Conservation (phyloP, 2,888 invertebrate species). For the Gryllus longicercus region DNA sequence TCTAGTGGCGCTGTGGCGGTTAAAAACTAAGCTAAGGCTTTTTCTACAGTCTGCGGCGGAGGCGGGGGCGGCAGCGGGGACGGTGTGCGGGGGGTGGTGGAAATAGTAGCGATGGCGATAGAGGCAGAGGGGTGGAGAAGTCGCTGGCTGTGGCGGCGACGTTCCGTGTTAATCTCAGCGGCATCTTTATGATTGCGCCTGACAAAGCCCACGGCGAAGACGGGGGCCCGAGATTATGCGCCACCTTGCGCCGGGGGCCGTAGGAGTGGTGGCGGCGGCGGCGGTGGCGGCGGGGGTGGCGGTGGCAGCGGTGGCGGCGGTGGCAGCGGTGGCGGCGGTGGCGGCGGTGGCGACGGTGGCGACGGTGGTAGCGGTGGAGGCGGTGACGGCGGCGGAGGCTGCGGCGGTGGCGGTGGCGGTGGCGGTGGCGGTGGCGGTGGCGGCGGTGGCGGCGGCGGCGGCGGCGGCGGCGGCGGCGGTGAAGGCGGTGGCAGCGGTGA, state of each 20-base stretch:
- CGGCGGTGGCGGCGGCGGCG: too few relatives aligned
- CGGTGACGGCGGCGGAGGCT: neutral
- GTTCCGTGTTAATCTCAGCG: neutral
- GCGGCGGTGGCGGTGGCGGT: too few relatives aligned
- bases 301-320: conserved; percentile 46
- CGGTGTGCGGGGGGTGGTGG: too few relatives aligned
- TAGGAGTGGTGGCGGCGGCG: conserved; percentile 34
- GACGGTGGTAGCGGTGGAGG: neutral
- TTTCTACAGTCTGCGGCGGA: neutral
- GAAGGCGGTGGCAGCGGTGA: too few relatives aligned
- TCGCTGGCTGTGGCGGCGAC: too few relatives aligned
- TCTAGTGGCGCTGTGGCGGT: neutral
- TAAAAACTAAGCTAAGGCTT: neutral
- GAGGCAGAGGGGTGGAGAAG: too few relatives aligned
- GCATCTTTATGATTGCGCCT: conserved; percentile 2
- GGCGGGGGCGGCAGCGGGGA: too few relatives aligned
- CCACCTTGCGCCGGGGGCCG: conserved; percentile 42
- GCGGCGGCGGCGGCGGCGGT: too few relatives aligned
- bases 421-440: too few relatives aligned
- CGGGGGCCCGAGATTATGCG: neutral
- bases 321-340: conserved; percentile 35
- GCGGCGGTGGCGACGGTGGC: neutral
- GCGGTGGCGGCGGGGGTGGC: conserved; percentile 42
- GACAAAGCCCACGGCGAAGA: conserved; percentile 4
- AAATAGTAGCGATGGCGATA: too few relatives aligned